Base-by-base conservation (phyloP, 2,888 invertebrate genomes). In the Pyrocoelia pectoralis region DNA sequence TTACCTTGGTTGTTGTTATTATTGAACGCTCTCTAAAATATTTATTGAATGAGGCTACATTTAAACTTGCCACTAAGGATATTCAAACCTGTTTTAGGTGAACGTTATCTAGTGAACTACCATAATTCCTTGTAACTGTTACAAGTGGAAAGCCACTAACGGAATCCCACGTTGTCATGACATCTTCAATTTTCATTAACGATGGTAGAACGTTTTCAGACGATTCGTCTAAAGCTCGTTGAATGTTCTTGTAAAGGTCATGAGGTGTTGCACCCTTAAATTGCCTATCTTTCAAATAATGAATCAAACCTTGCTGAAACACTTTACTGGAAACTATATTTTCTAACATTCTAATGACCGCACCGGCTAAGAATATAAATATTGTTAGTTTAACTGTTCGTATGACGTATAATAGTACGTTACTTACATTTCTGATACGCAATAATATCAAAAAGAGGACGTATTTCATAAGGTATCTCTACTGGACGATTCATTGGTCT, bases 391-490 rank as follows among this genome's bases (percentile, higher is more conserved):
- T 3, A 9, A 51, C 5, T 29, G 15, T 29, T 17, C 10, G 14
- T 12, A 38, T 8, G n/a, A n/a, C n/a, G n/a, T n/a, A n/a, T n/a
- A n/a, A n/a, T n/a, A n/a, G n/a, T 19, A 80, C 60, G 9, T 17
- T 51, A 28, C 13, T 24, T 61, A 67, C 33, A n/a, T 55, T 61
- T 60, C 17, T 53, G 43, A 24, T 60, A 60, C 9, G 60, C 53
- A 15, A 38, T 71, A 8, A 5, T 13, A 52, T 52, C 52, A 52
- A 92, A 92, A 83, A 88, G 87, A 0, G 77, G 80, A 1, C 82
- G 81, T 4, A 90, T 85, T 65, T 88, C 82, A 0, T 74, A 72
- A 0, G 88, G 87, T 10, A 84, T 86, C 4, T 83, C 83, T 0
- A 89, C 85, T 6, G 82, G 78, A 6, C 79, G 73, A 56, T 85